phyloP scores from a whole-genome alignment of 2,888 invertebrate genomes.

The Copidosoma aretas region DNA sequence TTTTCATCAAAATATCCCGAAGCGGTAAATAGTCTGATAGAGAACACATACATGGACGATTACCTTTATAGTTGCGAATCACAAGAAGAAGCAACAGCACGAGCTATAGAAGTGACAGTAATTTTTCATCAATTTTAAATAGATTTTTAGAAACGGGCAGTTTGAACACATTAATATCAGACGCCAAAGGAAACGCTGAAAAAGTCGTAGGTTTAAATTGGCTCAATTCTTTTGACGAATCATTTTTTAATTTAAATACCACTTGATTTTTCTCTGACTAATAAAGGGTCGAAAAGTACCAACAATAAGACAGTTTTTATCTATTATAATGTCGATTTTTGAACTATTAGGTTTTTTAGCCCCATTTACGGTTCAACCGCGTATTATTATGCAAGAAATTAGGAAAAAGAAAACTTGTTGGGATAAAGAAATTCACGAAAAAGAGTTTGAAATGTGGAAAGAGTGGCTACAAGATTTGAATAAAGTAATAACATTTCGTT shows the following conservation, averaged over 20 bases:
- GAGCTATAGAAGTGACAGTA: slow-evolving; percentile 33
- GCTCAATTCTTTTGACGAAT: neutral
- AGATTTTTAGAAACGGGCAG: neutral
- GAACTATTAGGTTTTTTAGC: slow-evolving; percentile 34
- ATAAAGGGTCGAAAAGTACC: neutral
- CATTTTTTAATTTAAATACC: neutral
- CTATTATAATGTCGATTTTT: slow-evolving; percentile 44
- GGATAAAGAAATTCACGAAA: slow-evolving; percentile 32
- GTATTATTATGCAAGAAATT: slow-evolving; percentile 44
- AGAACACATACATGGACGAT: slow-evolving; percentile 46
- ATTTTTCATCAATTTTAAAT: slow-evolving; percentile 3
- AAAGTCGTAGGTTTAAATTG: neutral
- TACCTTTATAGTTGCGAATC: slow-evolving; percentile 30
- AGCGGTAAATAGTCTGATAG: slow-evolving; percentile 42
- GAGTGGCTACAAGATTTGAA: neutral
- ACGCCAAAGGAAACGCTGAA: neutral
- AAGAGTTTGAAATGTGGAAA: slow-evolving; percentile 8
- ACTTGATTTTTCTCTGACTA: neutral
- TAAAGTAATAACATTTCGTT: slow-evolving; percentile 30
- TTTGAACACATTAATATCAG: neutral
- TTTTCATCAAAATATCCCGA: slow-evolving; percentile 32
- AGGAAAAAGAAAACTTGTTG: slow-evolving; percentile 34
- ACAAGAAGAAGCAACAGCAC: slow-evolving; percentile 30
- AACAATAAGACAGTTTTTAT: slow-evolving; percentile 39
- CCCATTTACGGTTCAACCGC: slow-evolving; percentile 41